Evolutionary conservation across 2,113 vertebrate species (phyloP).

Genomic region (Poeciliopsis prolifica): DNA sequence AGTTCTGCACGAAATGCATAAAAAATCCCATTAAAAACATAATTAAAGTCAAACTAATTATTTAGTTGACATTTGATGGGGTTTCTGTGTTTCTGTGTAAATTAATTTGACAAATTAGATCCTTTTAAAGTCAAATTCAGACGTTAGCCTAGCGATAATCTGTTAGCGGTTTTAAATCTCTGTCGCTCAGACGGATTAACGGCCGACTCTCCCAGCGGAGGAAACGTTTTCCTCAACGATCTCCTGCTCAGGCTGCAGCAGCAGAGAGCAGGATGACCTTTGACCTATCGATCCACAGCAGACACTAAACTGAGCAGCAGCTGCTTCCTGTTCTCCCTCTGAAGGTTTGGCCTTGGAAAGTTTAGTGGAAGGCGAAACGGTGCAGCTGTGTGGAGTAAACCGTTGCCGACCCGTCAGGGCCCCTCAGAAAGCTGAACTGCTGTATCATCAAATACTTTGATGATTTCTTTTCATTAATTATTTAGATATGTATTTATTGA

Average conservation of each 20-base stretch:
- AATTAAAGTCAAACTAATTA: too few relatives aligned
- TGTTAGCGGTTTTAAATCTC: slow-evolving; percentile 12
- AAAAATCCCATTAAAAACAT: neutral
- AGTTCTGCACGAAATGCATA: neutral
- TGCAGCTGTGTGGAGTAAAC: neutral
- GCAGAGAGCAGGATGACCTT: slow-evolving; percentile 53
- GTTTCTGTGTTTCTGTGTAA: too few relatives aligned
- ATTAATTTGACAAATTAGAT: too few relatives aligned
- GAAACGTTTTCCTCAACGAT: slow-evolving; percentile 35
- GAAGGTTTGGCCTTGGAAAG: neutral
- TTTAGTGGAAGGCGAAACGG: neutral
- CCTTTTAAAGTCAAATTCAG: too few relatives aligned
- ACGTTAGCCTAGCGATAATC: neutral
- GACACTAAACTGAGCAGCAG: too few relatives aligned
- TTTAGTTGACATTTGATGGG: too few relatives aligned
- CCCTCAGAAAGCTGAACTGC: too few relatives aligned
- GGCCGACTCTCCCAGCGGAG: neutral
- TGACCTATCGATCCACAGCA: slow-evolving; percentile 51
- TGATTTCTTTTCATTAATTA: too few relatives aligned
- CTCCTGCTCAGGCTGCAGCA: slow-evolving; percentile 28
- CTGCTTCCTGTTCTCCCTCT: neutral
- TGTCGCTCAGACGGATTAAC: slow-evolving; percentile 1
- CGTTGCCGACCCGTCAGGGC: neutral
- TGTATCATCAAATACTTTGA: too few relatives aligned
- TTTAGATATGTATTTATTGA: too few relatives aligned